Evolutionary conservation across 92 coral and sea anemone species (phyloP).

Genomic region (Muricea muricata): DNA sequence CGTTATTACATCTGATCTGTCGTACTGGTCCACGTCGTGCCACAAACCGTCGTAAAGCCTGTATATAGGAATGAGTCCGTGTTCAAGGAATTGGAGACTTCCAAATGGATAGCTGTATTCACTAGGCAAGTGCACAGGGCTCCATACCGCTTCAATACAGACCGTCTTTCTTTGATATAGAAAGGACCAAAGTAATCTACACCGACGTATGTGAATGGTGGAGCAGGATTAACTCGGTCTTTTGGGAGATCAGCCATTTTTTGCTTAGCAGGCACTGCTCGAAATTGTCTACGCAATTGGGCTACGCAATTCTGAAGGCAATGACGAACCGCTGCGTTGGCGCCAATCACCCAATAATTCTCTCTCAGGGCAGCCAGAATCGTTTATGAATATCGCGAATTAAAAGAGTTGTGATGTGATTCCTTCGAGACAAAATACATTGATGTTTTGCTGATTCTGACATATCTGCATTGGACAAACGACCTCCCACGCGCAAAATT

Average conservation of each 20-base stretch:
- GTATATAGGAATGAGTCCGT: background rate
- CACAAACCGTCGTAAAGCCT: background rate
- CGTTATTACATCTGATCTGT: background rate
- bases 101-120: background rate
- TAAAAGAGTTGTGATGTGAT: background rate
- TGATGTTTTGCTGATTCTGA: background rate
- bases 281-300: background rate
- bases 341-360: background rate
- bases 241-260: background rate
- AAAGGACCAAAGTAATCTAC: slow-evolving; percentile 6
- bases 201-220: background rate
- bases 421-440: background rate
- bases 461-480: background rate
- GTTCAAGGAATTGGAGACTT: background rate
- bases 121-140: background rate
- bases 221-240: background rate
- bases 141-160: background rate
- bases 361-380: background rate
- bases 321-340: background rate
- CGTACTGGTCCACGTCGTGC: background rate
- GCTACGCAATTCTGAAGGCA: background rate
- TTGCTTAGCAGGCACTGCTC: background rate
- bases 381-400: background rate
- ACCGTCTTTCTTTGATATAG: background rate
- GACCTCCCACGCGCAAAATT: background rate